Evolutionary conservation across 1,140 invertebrate genomes (phyloP).

Genomic region (Diabrotica virgifera): DNA sequence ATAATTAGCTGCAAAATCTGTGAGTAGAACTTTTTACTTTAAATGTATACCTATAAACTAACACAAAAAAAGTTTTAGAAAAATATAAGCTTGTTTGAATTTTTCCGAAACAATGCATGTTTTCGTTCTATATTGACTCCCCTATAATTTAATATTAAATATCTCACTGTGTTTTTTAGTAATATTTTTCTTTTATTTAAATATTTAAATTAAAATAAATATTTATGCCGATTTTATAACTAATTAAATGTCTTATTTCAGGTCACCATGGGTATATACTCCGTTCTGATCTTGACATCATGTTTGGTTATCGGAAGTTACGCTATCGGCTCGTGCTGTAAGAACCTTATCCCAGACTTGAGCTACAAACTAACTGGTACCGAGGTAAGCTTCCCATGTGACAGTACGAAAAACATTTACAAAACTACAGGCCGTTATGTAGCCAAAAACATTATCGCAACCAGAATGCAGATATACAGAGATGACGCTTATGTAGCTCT

Average conservation of each 20-base stretch:
- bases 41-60: no score
- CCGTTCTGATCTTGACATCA: neutral
- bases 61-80: no score
- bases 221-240: no score
- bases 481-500: conserved; percentile 57
- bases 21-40: no score
- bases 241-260: neutral
- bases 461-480: conserved; percentile 57
- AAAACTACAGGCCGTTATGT: conserved; percentile 55
- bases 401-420: conserved; percentile 59
- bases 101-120: no score
- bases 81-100: no score
- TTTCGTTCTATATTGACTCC: no score
- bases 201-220: no score
- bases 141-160: no score
- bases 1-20: no score
- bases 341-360: conserved; percentile 33
- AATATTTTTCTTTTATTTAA: no score
- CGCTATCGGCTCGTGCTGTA: conserved; percentile 31
- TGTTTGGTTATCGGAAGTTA: conserved; percentile 6
- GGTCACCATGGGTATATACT: conserved; percentile 17
- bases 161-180: no score
- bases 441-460: conserved; percentile 57
- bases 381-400: conserved; percentile 57
- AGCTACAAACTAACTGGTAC: conserved; percentile 47